Conservation (phyloP, 2,797 vertebrate species). For the Champsocephalus gunnari region DNA sequence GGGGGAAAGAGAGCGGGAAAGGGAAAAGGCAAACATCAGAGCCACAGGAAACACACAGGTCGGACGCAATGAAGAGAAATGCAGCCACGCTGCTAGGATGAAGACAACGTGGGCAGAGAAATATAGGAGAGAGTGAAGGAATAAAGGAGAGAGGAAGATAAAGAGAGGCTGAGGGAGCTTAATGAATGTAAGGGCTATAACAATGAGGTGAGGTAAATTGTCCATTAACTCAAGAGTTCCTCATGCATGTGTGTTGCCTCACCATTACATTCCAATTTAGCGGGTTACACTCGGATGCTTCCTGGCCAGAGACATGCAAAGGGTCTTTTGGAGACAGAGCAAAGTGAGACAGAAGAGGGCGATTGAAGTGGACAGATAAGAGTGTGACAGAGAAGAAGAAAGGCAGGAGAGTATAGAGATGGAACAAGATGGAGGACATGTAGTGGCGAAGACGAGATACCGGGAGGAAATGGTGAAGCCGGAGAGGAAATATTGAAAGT, state of each 20-base stretch:
- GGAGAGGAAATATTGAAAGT: slow-evolving; percentile 66
- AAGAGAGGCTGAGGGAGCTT: slow-evolving; percentile 49
- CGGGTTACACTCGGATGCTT: slow-evolving; percentile 77
- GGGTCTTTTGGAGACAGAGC: slow-evolving; percentile 50
- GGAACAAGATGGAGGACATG: slow-evolving; percentile 58
- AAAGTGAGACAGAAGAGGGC: slow-evolving; percentile 53
- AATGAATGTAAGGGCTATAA: slow-evolving; percentile 78
- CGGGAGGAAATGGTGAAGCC: slow-evolving; percentile 22
- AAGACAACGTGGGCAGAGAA: slow-evolving; percentile 45
- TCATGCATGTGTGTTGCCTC: slow-evolving; percentile 75
- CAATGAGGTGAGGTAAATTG: slow-evolving; percentile 79
- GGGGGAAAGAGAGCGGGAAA: slow-evolving; percentile 4
- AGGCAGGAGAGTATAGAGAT: slow-evolving; percentile 29
- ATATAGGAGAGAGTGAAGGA: slow-evolving; percentile 42
- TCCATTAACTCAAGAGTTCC: slow-evolving; percentile 79
- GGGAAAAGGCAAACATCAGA: slow-evolving; percentile 24
- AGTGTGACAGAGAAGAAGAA: slow-evolving; percentile 46
- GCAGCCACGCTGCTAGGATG: slow-evolving; percentile 34
- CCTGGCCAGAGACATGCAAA: slow-evolving; percentile 69
- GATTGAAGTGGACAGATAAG: slow-evolving; percentile 63
- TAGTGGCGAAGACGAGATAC: slow-evolving; percentile 52
- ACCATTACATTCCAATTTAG: slow-evolving; percentile 81
- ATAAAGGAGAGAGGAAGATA: slow-evolving; percentile 53
- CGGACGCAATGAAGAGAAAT: slow-evolving; percentile 39
- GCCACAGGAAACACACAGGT: slow-evolving; percentile 35